Conservation (phyloP, 2,797 vertebrate species). For the Schizopygopsis pylzovi region DNA sequence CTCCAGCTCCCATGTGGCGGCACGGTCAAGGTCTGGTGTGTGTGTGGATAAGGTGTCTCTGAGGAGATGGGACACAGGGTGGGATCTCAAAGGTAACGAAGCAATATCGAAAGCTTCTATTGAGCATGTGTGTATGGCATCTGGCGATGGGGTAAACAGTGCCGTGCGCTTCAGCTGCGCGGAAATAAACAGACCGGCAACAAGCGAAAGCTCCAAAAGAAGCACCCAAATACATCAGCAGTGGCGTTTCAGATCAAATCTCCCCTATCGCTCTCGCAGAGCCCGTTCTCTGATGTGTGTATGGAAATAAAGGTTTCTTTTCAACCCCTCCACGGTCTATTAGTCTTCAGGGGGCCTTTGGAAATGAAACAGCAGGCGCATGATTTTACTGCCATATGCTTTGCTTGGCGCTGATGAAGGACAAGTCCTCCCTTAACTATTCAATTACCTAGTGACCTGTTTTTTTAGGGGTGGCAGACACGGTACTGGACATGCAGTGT, state of each 20-base stretch:
- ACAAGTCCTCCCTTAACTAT: constrained; percentile 53
- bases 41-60: constrained; percentile 63
- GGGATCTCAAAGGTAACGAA: constrained; percentile 13
- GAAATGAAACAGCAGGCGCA: constrained; percentile 50
- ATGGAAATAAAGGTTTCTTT: constrained; percentile 35
- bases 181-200: constrained; percentile 52
- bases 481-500: constrained; percentile 24
- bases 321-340: constrained; percentile 31
- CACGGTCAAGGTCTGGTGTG: constrained; percentile 64
- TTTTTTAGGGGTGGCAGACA: constrained; percentile 36
- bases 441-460: constrained; percentile 51
- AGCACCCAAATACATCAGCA: constrained; percentile 14
- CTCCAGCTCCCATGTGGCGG: constrained; percentile 71
- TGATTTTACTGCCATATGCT: constrained; percentile 56
- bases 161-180: constrained; percentile 49
- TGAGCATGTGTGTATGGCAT: constrained; percentile 24
- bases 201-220: background rate
- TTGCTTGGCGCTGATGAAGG: constrained; percentile 47
- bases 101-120: background rate
- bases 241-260: constrained; percentile 32
- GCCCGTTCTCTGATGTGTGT: constrained; percentile 13
- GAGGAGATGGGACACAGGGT: constrained; percentile 19
- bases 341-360: constrained; percentile 38
- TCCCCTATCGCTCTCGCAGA: constrained; percentile 17
- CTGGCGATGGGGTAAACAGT: constrained; percentile 60